Base-by-base conservation (phyloP, 2,888 invertebrate species). In the Diogma glabrata region DNA sequence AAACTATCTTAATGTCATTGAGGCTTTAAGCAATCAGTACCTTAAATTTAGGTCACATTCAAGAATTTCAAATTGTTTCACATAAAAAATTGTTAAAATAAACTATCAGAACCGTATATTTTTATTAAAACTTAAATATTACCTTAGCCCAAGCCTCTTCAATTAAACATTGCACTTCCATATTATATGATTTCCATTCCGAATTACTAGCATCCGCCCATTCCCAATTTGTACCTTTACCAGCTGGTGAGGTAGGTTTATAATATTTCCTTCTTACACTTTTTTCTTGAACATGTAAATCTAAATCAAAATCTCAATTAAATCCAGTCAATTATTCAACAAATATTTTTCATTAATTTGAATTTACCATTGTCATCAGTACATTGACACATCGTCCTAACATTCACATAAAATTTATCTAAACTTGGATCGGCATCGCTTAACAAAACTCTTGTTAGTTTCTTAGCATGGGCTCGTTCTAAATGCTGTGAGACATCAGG, bases 141-240 rank as follows among this genome's bases (percentile, higher is more conserved):
- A n/a, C 83, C 79, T 74, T 75, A 19, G 81, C 76, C 86, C 87
- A 88, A n/a, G 86, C 81, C 64, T 85, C 86, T 69, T 90, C 90
- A 56, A 88, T 78, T 49, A 81, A 72, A 61, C 87, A 87, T 63
- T 89, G 89, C 49, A 87, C 79, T 59, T 83, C 82, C 79, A 85
- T 82, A 63, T 85, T 85, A 63, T 86, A 87, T 5, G 79, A 75
- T 62, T 82, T 79, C 86, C 86, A 87, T 58, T 82, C 81, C 20
- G 70, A 71, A n/a, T 74, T 72, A 19, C 71, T 72, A 57, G 82
- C 81, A 40, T 83, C 82, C 50, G 81, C 81, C 87, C 90, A 91
- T 70, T 92, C 90, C 92, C 93, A 93, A 63, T 86, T 83, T 49
- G 86, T 84, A 43, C 92, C 91, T 65, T 88, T 87, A 1, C 85